phyloP scores from a whole-genome alignment of 2,797 vertebrate genomes.

The Rachycentron canadum region DNA sequence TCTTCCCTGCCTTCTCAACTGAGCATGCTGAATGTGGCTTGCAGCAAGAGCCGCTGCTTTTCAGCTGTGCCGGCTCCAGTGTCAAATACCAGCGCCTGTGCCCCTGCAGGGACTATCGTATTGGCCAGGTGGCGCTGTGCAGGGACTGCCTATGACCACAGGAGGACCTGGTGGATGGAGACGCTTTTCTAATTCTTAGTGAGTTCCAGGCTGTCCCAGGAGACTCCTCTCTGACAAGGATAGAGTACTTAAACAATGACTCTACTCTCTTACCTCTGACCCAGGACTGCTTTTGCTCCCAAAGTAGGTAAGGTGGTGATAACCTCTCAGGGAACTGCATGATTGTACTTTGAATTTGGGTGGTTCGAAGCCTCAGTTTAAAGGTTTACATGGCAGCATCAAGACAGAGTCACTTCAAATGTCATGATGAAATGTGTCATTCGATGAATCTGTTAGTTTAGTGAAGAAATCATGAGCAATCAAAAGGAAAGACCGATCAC shows the following conservation, averaged over 20 bases:
- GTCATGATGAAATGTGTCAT: slow-evolving; percentile 16
- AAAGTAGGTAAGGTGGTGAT: slow-evolving; percentile 40
- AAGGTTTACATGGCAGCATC: slow-evolving; percentile 45
- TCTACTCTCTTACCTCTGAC: slow-evolving; percentile 41
- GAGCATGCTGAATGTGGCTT: slow-evolving; percentile 90
- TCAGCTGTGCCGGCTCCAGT: slow-evolving; percentile 92
- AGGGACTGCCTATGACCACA: slow-evolving; percentile 90
- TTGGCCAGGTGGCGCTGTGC: slow-evolving; percentile 94
- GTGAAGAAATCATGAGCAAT: slow-evolving; percentile 45
- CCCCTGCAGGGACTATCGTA: slow-evolving; percentile 92
- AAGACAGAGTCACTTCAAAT: slow-evolving; percentile 24
- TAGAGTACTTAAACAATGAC: slow-evolving; percentile 21
- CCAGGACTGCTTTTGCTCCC: slow-evolving; percentile 44
- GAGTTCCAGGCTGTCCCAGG: background rate
- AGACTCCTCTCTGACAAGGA: slow-evolving; percentile 11
- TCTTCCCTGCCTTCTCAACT: slow-evolving; percentile 91
- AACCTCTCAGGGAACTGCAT: slow-evolving; percentile 84
- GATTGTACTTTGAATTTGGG: slow-evolving; percentile 72
- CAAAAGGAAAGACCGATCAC: slow-evolving; percentile 26
- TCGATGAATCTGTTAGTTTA: slow-evolving; percentile 32
- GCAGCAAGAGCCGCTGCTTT: slow-evolving; percentile 93
- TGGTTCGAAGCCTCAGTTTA: slow-evolving; percentile 44
- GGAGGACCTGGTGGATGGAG: background rate
- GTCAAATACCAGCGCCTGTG: slow-evolving; percentile 92
- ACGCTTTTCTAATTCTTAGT: slow-evolving; percentile 17